Evolutionary conservation across 2,888 invertebrate genomes (phyloP).

Genomic region (Eustalomyia histrio): DNA sequence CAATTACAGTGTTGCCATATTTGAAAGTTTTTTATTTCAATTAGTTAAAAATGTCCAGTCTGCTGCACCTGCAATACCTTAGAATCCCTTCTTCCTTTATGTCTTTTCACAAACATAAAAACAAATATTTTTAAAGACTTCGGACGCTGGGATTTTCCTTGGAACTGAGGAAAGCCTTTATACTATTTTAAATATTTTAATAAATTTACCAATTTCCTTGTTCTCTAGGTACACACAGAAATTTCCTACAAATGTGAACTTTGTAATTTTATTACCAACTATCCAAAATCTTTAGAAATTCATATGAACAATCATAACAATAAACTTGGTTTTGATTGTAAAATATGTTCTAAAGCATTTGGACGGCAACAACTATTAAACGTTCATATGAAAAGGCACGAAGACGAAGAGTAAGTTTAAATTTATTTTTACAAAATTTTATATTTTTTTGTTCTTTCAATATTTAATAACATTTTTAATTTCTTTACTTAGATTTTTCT

Average conservation of each 20-base stretch:
- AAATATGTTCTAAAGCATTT: conserved; percentile 72
- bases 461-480: too few species aligned
- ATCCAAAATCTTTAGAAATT: conserved; percentile 74
- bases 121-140: too few species aligned
- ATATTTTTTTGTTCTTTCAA: too few species aligned
- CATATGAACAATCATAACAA: conserved; percentile 74
- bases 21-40: too few species aligned
- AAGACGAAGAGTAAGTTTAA: conserved; percentile 70
- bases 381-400: conserved; percentile 73
- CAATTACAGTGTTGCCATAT: too few species aligned
- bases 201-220: not conserved
- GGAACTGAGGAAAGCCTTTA: too few species aligned
- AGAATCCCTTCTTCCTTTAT: too few species aligned
- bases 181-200: too few species aligned
- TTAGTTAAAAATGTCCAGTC: too few species aligned
- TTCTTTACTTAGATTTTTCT: conserved; percentile 32
- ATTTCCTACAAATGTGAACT: conserved; percentile 69
- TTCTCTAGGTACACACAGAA: conserved; percentile 69
- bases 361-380: conserved; percentile 73
- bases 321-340: conserved; percentile 73
- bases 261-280: conserved; percentile 74
- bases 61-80: too few species aligned
- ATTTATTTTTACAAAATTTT: not conserved
- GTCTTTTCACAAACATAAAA: too few species aligned
- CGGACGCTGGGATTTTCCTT: too few species aligned